Conservation (phyloP, 1,140 invertebrate genomes). For the Ericerus pela region DNA sequence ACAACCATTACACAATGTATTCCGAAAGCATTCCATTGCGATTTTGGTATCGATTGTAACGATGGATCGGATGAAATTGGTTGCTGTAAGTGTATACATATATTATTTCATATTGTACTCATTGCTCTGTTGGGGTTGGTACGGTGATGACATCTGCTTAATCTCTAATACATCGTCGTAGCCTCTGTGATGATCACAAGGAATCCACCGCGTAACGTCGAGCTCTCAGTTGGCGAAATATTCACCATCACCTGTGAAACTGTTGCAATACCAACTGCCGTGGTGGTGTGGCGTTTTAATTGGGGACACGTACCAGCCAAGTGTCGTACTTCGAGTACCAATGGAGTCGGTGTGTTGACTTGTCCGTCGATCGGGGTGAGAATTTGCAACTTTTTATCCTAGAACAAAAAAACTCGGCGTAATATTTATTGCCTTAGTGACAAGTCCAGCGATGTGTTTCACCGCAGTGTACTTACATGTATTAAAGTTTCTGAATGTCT, state of each 20-base stretch:
- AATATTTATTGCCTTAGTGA: too few species aligned
- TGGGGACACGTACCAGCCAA: constrained; percentile 90
- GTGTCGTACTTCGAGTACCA: constrained; percentile 53
- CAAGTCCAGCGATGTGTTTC: too few species aligned
- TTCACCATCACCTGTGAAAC: constrained; percentile 72
- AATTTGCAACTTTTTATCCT: too few species aligned
- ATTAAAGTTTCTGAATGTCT: too few species aligned
- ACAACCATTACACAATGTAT: constrained; percentile 66
- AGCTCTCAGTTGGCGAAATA: constrained; percentile 49
- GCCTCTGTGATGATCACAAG: constrained; percentile 45
- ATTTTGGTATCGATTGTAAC: constrained; percentile 68
- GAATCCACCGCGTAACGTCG: constrained; percentile 52
- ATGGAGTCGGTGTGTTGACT: constrained; percentile 65
- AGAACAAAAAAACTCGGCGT: too few species aligned
- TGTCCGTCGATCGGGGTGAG: constrained; percentile 58
- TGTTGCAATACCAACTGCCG: constrained; percentile 73
- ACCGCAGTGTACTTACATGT: too few species aligned
- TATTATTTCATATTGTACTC: too few species aligned
- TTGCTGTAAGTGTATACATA: constrained; percentile 61
- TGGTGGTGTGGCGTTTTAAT: constrained; percentile 90
- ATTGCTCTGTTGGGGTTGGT: not conserved
- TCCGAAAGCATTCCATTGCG: constrained; percentile 86
- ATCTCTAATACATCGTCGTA: constrained; percentile 12
- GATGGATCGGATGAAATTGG: constrained; percentile 85
- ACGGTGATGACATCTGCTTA: constrained; percentile 12